phyloP scores from a whole-genome alignment of 2,797 vertebrate species.

The Etheostoma nigrum region DNA sequence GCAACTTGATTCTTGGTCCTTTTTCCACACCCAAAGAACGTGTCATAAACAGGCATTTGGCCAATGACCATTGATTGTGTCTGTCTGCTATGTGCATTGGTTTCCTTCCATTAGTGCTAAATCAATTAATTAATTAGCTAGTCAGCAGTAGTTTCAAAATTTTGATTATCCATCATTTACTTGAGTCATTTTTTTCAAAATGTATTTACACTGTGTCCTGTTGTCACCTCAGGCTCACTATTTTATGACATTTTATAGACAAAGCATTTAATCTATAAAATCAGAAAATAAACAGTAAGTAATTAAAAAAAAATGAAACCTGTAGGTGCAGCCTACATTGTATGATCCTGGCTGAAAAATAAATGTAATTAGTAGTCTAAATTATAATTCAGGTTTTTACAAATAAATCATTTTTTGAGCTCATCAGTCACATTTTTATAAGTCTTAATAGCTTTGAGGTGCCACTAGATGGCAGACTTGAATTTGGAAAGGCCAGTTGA shows the following conservation, averaged over 20 bases:
- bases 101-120: conserved; percentile 39
- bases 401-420: background rate
- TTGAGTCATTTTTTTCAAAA: background rate
- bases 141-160: conserved; percentile 20
- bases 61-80: conserved; percentile 58
- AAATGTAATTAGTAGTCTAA: background rate
- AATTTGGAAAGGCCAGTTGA: conserved; percentile 67
- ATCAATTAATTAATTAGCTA: conserved; percentile 51
- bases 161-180: background rate
- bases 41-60: conserved; percentile 74
- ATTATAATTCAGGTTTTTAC: conserved; percentile 1
- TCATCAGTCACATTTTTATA: background rate
- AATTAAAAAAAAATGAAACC: background rate
- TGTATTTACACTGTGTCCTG: background rate
- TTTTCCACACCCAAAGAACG: conserved; percentile 62
- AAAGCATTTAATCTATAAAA: background rate
- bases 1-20: conserved; percentile 80
- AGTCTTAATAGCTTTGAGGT: conserved; percentile 8
- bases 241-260: conserved; percentile 10
- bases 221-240: background rate
- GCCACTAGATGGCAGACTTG: conserved; percentile 88
- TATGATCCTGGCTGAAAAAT: background rate
- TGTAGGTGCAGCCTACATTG: too few relatives aligned
- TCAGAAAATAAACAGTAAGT: background rate
- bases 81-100: conserved; percentile 69